Evolutionary conservation across 2,888 invertebrate genomes (phyloP).

Genomic region (Chirona hameri): DNA sequence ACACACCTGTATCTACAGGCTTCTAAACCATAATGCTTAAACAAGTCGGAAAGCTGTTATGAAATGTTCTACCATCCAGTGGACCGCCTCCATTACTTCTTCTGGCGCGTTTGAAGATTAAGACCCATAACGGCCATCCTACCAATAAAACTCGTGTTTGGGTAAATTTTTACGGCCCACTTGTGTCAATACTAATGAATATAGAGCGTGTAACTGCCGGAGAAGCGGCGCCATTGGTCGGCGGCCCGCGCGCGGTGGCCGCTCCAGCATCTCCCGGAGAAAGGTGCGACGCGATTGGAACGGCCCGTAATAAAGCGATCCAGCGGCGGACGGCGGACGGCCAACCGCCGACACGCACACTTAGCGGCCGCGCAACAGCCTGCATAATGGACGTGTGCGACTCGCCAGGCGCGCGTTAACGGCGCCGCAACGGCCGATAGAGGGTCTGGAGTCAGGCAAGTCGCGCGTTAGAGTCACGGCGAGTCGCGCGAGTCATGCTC

Average conservation of each 20-base stretch:
- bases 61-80: not conserved
- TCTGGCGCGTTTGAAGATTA: not conserved
- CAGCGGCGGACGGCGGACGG: not conserved
- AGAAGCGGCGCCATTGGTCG: not conserved
- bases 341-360: slow-evolving; percentile 5
- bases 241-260: not conserved
- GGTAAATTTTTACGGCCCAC: slow-evolving; percentile 27
- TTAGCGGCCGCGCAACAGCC: not conserved
- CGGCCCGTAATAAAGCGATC: slow-evolving; percentile 4
- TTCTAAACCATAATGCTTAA: too few species aligned
- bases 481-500: too few species aligned
- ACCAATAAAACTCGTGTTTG: slow-evolving; percentile 26
- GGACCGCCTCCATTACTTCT: not conserved
- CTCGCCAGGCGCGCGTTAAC: not conserved
- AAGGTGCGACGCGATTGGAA: slow-evolving; percentile 22
- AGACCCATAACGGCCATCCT: not conserved
- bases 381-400: not conserved
- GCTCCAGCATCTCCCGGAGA: not conserved
- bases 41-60: too few species aligned
- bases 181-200: slow-evolving; percentile 29
- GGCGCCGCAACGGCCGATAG: not conserved
- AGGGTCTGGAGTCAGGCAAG: not conserved
- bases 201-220: slow-evolving; percentile 6
- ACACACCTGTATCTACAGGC: too few species aligned
- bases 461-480: too few species aligned